A percentile compares a stretch with the other conserved stretches of the same genome.
phyloP scores from a whole-genome alignment of 2,113 vertebrate species.

The Psophia crepitans region DNA sequence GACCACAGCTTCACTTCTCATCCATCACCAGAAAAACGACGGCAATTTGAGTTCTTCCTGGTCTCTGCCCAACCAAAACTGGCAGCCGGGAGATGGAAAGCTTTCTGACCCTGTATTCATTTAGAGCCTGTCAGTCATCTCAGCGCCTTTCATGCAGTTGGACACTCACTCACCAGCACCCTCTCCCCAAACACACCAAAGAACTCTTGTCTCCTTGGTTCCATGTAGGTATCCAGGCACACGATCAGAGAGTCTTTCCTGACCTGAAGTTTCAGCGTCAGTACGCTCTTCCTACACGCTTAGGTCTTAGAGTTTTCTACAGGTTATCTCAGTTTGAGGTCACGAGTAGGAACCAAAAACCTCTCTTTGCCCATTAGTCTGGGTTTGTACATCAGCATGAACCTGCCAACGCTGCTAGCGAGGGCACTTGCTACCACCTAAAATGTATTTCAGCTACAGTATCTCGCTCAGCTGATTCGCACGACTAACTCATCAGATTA shows the following conservation, averaged over 20 bases:
- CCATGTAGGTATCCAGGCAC: neutral
- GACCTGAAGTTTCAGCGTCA: neutral
- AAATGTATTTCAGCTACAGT: neutral
- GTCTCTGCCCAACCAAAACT: neutral
- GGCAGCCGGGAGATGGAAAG: neutral
- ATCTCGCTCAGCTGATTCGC: neutral
- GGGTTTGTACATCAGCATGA: neutral
- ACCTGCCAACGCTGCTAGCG: neutral
- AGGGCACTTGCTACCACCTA: neutral
- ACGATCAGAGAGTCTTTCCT: neutral
- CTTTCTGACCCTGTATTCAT: neutral
- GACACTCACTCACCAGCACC: neutral
- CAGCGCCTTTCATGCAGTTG: neutral
- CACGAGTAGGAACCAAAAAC: neutral
- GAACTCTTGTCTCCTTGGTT: neutral
- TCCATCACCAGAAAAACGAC: neutral
- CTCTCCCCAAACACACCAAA: neutral
- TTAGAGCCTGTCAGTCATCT: neutral
- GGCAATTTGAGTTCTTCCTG: neutral
- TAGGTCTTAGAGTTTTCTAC: neutral
- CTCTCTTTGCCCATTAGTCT: neutral
- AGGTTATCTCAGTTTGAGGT: neutral
- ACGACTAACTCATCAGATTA: neutral
- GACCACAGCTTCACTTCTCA: neutral
- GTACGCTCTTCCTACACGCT: neutral